Evolutionary conservation across 2,888 invertebrate species (phyloP).

Genomic region (Microplitis deprimator): DNA sequence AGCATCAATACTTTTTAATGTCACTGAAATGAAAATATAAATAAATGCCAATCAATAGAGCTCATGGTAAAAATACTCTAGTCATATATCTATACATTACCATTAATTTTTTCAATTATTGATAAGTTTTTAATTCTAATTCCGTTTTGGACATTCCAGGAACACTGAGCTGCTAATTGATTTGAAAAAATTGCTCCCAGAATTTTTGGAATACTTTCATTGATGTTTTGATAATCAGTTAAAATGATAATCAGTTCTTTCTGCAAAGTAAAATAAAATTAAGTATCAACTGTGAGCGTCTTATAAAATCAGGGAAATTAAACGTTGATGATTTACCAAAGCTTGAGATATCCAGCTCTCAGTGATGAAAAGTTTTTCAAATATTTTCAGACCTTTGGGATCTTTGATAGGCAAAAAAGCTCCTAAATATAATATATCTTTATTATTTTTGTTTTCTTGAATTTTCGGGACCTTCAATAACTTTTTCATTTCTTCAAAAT

Average conservation of each 20-base stretch:
- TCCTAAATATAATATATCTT: neutral
- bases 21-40: neutral
- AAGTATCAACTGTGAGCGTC: neutral
- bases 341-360: neutral
- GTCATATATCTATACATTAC: neutral
- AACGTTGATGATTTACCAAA: neutral
- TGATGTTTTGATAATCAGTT: neutral
- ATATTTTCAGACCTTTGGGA: neutral
- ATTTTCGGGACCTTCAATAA: neutral
- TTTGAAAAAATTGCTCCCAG: neutral
- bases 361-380: neutral
- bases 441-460: neutral
- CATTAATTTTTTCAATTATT: neutral
- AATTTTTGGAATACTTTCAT: neutral
- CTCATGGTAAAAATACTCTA: neutral
- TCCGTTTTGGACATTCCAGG: neutral
- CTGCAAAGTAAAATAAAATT: neutral
- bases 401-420: neutral
- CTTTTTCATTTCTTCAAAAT: neutral
- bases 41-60: neutral
- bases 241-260: neutral
- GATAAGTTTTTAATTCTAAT: neutral
- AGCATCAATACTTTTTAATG: neutral
- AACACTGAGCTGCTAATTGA: neutral
- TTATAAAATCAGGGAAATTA: no score